Evolutionary conservation across 2,888 invertebrate genomes (phyloP).

Genomic region (Drosophila ezoana): DNA sequence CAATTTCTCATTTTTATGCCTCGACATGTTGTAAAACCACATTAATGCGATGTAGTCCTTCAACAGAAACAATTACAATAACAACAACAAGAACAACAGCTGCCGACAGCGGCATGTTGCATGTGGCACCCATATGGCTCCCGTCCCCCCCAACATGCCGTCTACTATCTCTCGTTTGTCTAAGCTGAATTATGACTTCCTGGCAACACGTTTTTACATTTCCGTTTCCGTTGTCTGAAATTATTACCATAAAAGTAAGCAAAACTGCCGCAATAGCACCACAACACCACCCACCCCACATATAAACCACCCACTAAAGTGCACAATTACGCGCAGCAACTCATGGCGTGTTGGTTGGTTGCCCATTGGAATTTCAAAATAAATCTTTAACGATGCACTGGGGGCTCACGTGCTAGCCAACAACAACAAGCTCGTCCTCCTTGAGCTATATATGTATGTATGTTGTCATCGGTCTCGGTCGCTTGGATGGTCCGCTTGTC

Average conservation of each 20-base stretch:
- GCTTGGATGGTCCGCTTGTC: constrained; percentile 29
- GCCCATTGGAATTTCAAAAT: constrained; percentile 69
- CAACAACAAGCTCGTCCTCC: constrained; percentile 1
- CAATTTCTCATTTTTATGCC: constrained; percentile 78
- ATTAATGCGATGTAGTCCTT: constrained; percentile 76
- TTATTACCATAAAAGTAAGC: constrained; percentile 76
- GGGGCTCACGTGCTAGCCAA: constrained; percentile 50
- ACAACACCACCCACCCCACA: background rate
- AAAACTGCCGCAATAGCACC: constrained; percentile 38
- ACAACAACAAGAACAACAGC: constrained; percentile 26
- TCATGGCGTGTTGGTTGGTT: constrained; percentile 42
- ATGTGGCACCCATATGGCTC: constrained; percentile 41
- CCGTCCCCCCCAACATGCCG: constrained; percentile 1
- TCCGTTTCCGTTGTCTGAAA: constrained; percentile 76
- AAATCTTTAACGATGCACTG: constrained; percentile 76
- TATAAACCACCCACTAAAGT: constrained; percentile 29
- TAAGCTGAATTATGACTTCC: constrained; percentile 80
- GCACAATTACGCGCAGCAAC: constrained; percentile 65
- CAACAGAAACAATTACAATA: constrained; percentile 43
- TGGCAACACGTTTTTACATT: constrained; percentile 80
- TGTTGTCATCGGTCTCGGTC: constrained; percentile 33
- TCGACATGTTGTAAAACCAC: constrained; percentile 76
- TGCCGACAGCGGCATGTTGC: constrained; percentile 60
- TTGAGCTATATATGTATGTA: constrained; percentile 11
- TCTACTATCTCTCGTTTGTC: constrained; percentile 68